phyloP scores from a whole-genome alignment of 2,797 vertebrate species.

The Picus viridis region DNA sequence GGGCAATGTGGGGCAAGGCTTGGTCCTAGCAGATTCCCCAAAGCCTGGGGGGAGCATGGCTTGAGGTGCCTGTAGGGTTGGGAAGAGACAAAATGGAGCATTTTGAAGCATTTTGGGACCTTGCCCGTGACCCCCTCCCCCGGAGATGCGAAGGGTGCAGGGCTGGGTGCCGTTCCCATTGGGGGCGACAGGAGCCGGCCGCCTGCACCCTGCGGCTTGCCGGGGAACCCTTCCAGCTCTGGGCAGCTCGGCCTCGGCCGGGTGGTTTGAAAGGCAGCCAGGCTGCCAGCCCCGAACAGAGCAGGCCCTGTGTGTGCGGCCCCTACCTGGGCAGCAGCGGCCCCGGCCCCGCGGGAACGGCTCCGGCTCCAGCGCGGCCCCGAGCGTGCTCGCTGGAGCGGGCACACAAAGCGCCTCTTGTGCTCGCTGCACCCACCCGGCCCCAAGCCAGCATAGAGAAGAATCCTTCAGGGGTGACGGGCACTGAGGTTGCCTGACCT shows the following conservation, averaged over 20 bases:
- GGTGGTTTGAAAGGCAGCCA: background rate
- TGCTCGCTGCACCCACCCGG: background rate
- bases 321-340: background rate
- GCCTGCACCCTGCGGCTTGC: background rate
- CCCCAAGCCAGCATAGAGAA: background rate
- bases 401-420: background rate
- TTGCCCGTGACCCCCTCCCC: rapidly evolving
- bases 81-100: rapidly evolving
- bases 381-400: rapidly evolving
- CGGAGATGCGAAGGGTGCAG: background rate
- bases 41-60: background rate
- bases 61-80: background rate
- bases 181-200: rapidly evolving
- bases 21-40: background rate
- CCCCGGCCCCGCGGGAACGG: background rate
- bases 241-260: rapidly evolving
- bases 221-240: background rate
- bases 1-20: background rate
- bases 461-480: background rate
- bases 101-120: background rate
- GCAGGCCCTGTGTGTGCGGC: background rate
- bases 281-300: background rate
- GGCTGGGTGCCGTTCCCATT: background rate
- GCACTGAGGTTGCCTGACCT: background rate
- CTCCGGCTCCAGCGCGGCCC: background rate